phyloP scores from a whole-genome alignment of 2,797 vertebrate species.

The Spinus pinus region DNA sequence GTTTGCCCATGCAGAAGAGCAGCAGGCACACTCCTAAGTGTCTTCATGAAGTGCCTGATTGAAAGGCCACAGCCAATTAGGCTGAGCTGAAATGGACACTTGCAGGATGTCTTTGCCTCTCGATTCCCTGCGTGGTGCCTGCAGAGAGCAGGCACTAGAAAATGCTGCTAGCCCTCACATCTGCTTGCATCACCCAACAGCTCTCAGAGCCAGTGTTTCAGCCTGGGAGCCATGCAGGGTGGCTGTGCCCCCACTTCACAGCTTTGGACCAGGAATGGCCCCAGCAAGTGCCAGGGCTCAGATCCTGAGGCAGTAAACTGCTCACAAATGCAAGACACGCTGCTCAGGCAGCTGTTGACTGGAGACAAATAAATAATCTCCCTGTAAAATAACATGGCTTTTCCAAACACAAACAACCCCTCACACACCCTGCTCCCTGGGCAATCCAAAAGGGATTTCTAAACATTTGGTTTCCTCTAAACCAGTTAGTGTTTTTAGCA shows the following conservation, averaged over 20 bases:
- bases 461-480: background rate
- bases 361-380: background rate
- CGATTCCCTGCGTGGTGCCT: background rate
- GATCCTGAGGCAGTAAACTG: background rate
- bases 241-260: background rate
- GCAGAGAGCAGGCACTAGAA: background rate
- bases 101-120: slow-evolving; percentile 17
- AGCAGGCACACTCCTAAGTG: slow-evolving; percentile 31
- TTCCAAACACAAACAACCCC: background rate
- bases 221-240: accelerated
- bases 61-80: slow-evolving; percentile 59
- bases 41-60: slow-evolving; percentile 44
- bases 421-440: accelerated
- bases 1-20: slow-evolving; percentile 55
- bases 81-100: slow-evolving; percentile 33
- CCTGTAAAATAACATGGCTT: background rate
- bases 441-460: background rate
- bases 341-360: background rate
- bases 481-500: background rate
- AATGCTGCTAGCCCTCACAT: background rate
- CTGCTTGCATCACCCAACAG: background rate
- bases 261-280: background rate
- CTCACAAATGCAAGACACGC: background rate
- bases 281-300: accelerated
- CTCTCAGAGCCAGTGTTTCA: background rate